Percentiles rank a stretch among this genome's conserved stretches.
phyloP scores from a whole-genome alignment of 1,140 invertebrate genomes.

The Drosophila sturtevanti region DNA sequence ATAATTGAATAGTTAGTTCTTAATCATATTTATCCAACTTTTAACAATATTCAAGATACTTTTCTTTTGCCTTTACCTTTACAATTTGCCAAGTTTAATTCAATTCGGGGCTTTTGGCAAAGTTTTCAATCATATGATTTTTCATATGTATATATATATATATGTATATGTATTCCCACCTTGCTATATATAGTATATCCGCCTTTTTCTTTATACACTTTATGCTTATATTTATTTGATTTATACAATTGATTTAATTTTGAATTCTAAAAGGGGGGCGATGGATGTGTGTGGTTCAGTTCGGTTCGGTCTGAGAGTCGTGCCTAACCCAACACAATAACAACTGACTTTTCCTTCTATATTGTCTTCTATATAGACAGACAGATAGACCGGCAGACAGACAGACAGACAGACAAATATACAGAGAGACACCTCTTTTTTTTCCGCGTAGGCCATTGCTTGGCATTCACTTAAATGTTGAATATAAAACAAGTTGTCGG shows the following conservation, averaged over 20 bases:
- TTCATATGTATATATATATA: neutral
- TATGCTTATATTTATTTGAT: neutral
- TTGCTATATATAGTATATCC: neutral
- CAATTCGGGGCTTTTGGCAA: no score
- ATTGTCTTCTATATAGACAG: neutral
- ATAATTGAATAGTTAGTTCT: no score
- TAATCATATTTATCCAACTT: no score
- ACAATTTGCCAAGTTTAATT: no score
- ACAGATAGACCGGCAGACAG: no score
- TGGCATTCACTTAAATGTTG: conserved; percentile 9
- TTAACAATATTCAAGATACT: no score
- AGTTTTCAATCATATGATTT: no score
- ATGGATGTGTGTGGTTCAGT: no score
- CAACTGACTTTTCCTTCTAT: neutral
- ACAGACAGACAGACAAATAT: no score
- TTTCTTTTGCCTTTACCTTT: no score
- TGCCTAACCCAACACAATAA: neutral
- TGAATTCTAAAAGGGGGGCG: conserved; percentile 16
- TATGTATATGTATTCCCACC: neutral
- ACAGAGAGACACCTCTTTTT: conserved; percentile 28
- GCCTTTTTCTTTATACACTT: neutral
- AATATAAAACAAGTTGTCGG: conserved; percentile 67
- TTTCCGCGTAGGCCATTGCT: conserved; percentile 53
- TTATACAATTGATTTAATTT: conserved; percentile 11
- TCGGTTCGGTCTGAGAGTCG: neutral